Conservation (phyloP, 2,888 invertebrate genomes). For the Yponomeuta evonymella region DNA sequence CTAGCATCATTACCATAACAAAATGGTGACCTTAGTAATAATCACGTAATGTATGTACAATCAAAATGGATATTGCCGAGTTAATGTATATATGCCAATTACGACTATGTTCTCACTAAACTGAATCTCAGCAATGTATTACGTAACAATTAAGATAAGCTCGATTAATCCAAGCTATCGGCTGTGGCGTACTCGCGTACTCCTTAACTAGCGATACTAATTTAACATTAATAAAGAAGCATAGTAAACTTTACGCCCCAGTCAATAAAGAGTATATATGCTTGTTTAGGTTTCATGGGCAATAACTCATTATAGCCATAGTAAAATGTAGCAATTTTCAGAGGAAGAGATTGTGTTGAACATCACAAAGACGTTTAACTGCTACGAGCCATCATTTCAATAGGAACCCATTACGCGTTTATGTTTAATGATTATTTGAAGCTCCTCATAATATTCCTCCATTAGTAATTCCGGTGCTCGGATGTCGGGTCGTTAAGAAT, state of each 20-base stretch:
- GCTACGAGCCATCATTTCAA: constrained; percentile 64
- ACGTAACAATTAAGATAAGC: constrained; percentile 30
- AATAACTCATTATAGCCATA: constrained; percentile 65
- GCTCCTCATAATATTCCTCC: constrained; percentile 62
- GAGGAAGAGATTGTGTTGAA: constrained; percentile 65
- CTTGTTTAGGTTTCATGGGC: constrained; percentile 59
- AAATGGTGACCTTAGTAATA: not conserved
- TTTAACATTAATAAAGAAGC: not conserved
- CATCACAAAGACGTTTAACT: constrained; percentile 64
- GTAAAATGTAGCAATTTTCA: constrained; percentile 63
- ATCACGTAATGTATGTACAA: not conserved
- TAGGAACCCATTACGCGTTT: constrained; percentile 69
- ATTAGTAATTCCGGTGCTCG: constrained; percentile 50
- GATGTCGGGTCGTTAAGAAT: constrained; percentile 54
- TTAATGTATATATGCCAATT: constrained; percentile 14
- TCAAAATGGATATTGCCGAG: not conserved
- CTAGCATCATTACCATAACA: not conserved
- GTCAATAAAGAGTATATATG: constrained; percentile 54
- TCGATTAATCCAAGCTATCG: constrained; percentile 40
- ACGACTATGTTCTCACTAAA: constrained; percentile 15
- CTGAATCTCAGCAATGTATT: constrained; percentile 21
- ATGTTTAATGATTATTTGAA: constrained; percentile 72
- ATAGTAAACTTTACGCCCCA: constrained; percentile 37
- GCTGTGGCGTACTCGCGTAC: not conserved
- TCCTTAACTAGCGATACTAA: not conserved